Percentiles rank a stretch among this genome's conserved stretches.
Evolutionary conservation across 2,888 invertebrate genomes (phyloP).

Genomic region (Sinotaia quadrata): DNA sequence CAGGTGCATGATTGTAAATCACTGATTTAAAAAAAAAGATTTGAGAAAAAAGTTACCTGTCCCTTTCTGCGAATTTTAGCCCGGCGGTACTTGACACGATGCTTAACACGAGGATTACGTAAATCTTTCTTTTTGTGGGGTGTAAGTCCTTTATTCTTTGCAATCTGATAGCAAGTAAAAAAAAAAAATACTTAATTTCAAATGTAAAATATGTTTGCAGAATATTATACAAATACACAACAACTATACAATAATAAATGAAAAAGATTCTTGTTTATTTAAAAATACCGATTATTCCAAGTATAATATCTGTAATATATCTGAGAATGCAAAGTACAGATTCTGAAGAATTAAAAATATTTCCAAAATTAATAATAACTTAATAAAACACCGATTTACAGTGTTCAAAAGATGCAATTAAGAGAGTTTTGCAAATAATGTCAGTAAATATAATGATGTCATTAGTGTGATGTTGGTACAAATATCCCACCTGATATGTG

Average conservation of each 20-base stretch:
- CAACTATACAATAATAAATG: neutral
- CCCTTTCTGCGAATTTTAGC: constrained; percentile 93
- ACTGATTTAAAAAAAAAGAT: too few relatives aligned
- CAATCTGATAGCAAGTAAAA: constrained; percentile 78
- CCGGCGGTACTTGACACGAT: constrained; percentile 91
- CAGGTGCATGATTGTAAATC: too few relatives aligned
- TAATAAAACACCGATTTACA: neutral
- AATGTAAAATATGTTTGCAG: neutral
- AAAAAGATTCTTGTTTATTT: neutral
- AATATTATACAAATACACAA: neutral
- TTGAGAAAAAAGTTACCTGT: too few relatives aligned
- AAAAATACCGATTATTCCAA: neutral
- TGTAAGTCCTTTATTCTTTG: constrained; percentile 95
- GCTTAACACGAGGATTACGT: constrained; percentile 95
- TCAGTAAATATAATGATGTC: too few relatives aligned
- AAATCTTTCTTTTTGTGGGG: constrained; percentile 92
- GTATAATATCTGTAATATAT: neutral
- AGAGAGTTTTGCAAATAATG: neutral
- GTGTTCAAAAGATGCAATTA: neutral
- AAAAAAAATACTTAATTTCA: neutral
- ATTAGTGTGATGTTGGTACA: too few relatives aligned
- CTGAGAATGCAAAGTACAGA: neutral
- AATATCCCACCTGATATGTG: constrained; percentile 31
- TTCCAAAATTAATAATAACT: neutral
- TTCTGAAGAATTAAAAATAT: neutral